Evolutionary conservation across 2,888 invertebrate species (phyloP).

Genomic region (Busseola fusca): DNA sequence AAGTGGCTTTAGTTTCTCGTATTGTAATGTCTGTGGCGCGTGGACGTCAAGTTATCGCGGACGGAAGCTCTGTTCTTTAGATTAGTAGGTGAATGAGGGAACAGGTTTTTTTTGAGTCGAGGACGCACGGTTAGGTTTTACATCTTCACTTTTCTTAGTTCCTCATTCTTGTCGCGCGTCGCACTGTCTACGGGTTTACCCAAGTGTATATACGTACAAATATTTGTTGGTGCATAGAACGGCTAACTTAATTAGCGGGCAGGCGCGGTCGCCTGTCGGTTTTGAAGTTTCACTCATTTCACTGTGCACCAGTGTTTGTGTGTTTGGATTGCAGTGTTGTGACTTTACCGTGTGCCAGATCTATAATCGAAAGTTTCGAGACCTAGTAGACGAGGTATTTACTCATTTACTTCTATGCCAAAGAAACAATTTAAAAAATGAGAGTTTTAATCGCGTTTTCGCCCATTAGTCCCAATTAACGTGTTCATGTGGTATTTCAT

Average conservation of each 20-base stretch:
- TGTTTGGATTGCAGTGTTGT: conserved; percentile 76
- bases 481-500: conserved; percentile 42
- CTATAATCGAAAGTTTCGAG: conserved; percentile 57
- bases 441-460: conserved; percentile 46
- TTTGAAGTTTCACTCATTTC: conserved; percentile 49
- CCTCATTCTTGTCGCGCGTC: conserved; percentile 72
- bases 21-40: conserved; percentile 54
- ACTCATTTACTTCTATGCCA: conserved; percentile 14
- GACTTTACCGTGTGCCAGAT: conserved; percentile 57
- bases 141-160: conserved; percentile 75
- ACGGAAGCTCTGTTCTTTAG: conserved; percentile 78
- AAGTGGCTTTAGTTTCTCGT: conserved; percentile 42
- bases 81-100: conserved; percentile 82
- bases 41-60: conserved; percentile 64
- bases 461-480: conserved; percentile 59
- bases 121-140: conserved; percentile 71
- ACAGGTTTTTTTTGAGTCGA: conserved; percentile 80
- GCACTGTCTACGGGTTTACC: conserved; percentile 63
- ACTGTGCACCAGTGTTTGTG: conserved; percentile 64
- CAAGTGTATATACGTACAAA: conserved; percentile 60
- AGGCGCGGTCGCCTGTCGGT: conserved; percentile 57
- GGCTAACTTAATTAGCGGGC: conserved; percentile 78
- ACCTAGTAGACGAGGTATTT: conserved; percentile 50
- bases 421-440: conserved; percentile 36
- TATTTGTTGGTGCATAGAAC: conserved; percentile 64